Conservation (phyloP, 2,113 vertebrate genomes). For the Oryzias melastigma region DNA sequence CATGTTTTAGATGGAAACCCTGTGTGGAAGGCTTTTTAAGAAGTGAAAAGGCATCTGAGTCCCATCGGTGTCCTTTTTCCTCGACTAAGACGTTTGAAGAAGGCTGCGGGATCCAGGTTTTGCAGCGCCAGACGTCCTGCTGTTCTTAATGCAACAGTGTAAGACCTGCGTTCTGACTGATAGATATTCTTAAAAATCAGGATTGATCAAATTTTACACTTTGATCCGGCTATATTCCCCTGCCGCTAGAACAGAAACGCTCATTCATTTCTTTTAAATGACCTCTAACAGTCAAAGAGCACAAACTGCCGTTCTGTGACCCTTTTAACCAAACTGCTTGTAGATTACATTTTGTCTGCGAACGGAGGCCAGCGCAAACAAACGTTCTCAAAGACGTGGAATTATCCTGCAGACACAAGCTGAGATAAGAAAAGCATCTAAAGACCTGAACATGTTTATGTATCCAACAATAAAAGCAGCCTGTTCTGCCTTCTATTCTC, state of each 20-base stretch:
- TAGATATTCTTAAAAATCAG: neutral
- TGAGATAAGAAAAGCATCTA: slow-evolving; percentile 2
- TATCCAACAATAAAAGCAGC: neutral
- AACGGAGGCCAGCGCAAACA: neutral
- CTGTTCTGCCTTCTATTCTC: neutral
- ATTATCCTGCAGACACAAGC: neutral
- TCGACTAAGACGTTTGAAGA: slow-evolving; percentile 20
- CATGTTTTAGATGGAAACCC: slow-evolving; percentile 45
- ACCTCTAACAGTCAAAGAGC: neutral
- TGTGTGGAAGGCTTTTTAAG: slow-evolving; percentile 31
- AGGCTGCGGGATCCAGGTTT: slow-evolving; percentile 12
- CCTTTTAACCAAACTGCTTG: slow-evolving; percentile 1
- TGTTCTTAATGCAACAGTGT: slow-evolving; percentile 5
- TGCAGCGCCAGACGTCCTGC: slow-evolving; percentile 2
- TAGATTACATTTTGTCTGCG: neutral
- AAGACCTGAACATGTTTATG: slow-evolving; percentile 9
- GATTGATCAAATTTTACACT: neutral
- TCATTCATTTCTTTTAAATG: neutral
- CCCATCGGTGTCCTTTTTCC: slow-evolving; percentile 27
- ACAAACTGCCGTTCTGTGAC: neutral
- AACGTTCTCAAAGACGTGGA: neutral
- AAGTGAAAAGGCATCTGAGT: slow-evolving; percentile 21
- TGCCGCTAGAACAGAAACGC: neutral
- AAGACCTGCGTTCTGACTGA: slow-evolving; percentile 15
- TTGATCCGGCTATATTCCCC: neutral